Conservation (phyloP, 1,140 invertebrate species). For the Leptestheria dahalacensis region DNA sequence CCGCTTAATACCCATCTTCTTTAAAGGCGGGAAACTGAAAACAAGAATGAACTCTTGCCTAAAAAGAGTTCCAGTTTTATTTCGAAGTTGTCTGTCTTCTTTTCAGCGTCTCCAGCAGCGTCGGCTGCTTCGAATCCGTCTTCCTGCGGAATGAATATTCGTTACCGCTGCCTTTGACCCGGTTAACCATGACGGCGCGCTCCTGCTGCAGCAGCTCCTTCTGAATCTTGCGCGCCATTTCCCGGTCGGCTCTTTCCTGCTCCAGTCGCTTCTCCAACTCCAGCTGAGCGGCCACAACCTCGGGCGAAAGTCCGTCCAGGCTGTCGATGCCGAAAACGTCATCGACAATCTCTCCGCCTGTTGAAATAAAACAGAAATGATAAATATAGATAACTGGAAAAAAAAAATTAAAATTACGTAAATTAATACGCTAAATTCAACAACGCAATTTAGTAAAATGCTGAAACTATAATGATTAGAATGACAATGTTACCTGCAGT, state of each 20-base stretch:
- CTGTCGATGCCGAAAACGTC: neutral
- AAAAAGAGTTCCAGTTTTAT: too few species aligned
- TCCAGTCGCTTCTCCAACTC: neutral
- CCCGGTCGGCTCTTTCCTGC: neutral
- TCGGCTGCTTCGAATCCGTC: neutral
- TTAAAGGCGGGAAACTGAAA: too few species aligned
- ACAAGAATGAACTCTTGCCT: too few species aligned
- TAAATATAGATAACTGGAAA: neutral
- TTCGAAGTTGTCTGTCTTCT: neutral
- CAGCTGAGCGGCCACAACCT: neutral
- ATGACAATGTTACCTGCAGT: too few species aligned
- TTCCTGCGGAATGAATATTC: neutral
- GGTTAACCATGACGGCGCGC: neutral
- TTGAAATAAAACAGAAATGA: neutral
- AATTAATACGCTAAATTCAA: too few species aligned
- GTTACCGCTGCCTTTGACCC: neutral
- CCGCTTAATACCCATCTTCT: too few species aligned
- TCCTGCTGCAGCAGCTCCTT: neutral
- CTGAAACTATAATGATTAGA: too few species aligned
- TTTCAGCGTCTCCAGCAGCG: neutral
- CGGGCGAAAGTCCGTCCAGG: neutral
- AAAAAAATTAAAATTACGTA: neutral
- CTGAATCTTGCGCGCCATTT: neutral
- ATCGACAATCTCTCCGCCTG: neutral
- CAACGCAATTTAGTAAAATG: too few species aligned